Evolutionary conservation across 2,888 invertebrate genomes (phyloP), one percentile per base, ranked within the genome.

Genomic region (Drosophila affinis): DNA sequence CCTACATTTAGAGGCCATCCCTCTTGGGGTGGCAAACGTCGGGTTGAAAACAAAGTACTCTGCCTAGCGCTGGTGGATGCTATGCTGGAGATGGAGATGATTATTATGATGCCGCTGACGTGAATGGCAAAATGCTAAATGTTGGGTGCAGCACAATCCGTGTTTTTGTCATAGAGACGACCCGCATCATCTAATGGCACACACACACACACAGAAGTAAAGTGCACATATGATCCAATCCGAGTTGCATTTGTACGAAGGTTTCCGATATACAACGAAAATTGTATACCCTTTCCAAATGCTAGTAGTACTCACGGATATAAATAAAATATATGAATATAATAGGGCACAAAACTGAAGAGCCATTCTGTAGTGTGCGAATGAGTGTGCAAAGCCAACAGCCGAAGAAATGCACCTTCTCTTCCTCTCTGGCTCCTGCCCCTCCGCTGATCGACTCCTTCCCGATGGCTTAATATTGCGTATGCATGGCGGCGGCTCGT

Each of bases 391-490:
- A 57, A 21, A 44, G 48, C 45, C 10, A 57, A 3, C 24, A 24
- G 24, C 6, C 1, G 34, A 6, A 14, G 21, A 46, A 61, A 60
- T 62, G 74, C 45, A 55, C 57, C 56, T 39, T 12, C 32, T 45
- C 48, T 32, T 12, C 32, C 32, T 10, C 14, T 39, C 14, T 39
- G 6, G 5, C 54, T 32, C 9, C 21, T 10, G 24, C 14, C 32
- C 7, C 18, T 10, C 17, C n/a, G 17, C 29, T 49, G n/a, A 56
- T 56, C 39, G 39, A n/a, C 39, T 39, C 7, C 39, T 24, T 55
- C 52, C 57, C 82, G 69, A 87, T 87, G 85, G 75, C 80, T 85
- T 78, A 80, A 82, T 84, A 84, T 82, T 85, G 80, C 77, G 82
- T 82, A 72, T 82, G 82, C 87, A 76, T 39, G 39, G 14, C 14